Conservation (phyloP, 2,888 invertebrate species). For the Unio delphinus region DNA sequence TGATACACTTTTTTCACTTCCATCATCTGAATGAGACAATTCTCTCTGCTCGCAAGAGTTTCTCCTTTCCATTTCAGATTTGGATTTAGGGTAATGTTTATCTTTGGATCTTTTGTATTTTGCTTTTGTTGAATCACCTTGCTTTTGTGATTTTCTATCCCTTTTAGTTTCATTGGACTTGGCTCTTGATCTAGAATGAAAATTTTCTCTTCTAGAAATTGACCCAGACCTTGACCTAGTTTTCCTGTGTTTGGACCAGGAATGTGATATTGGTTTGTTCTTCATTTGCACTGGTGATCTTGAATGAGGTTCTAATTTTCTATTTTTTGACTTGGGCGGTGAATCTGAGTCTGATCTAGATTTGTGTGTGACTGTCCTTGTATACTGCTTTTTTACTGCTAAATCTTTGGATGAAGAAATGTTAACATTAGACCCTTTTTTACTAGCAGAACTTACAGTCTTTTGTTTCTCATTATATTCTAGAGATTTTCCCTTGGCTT, state of each 20-base stretch:
- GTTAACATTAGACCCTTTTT: too few species aligned
- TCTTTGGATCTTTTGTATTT: slow-evolving; percentile 20
- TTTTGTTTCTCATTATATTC: too few species aligned
- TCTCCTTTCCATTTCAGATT: slow-evolving; percentile 6
- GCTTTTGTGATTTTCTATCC: neutral
- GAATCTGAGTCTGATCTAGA: slow-evolving; percentile 9
- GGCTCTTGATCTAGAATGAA: neutral
- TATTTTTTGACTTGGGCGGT: too few species aligned
- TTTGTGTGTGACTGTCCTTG: neutral
- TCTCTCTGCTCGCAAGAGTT: neutral
- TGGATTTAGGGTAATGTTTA: slow-evolving; percentile 11
- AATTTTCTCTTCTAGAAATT: neutral
- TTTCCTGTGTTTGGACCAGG: slow-evolving; percentile 3
- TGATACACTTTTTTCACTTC: slow-evolving; percentile 30
- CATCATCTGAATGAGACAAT: slow-evolving; percentile 11
- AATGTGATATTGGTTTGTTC: slow-evolving; percentile 2
- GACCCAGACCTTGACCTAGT: slow-evolving; percentile 2
- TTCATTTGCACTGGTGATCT: slow-evolving; percentile 9
- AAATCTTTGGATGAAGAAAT: too few species aligned
- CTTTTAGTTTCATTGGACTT: slow-evolving; percentile 3
- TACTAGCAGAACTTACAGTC: too few species aligned
- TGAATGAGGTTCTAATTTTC: neutral
- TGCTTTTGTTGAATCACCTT: slow-evolving; percentile 6
- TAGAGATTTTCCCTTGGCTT: neutral
- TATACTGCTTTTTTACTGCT: neutral